Evolutionary conservation across 2,888 invertebrate species (phyloP).

Genomic region (Lapara coniferarum): DNA sequence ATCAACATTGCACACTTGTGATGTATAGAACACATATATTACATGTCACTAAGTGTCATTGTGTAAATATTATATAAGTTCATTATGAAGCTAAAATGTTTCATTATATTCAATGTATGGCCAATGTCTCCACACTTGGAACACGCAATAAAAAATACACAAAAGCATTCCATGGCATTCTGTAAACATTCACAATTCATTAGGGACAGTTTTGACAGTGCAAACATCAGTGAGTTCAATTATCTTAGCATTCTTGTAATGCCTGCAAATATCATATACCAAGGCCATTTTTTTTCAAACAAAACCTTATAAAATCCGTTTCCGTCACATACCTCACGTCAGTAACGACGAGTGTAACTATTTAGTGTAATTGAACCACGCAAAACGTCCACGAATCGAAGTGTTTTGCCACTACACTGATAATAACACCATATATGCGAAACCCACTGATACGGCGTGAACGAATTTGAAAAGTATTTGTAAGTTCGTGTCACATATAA

Average conservation of each 20-base stretch:
- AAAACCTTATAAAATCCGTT: neutral
- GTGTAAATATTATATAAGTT: conserved; percentile 12
- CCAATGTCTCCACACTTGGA: neutral
- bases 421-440: conserved; percentile 37
- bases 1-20: too few species aligned
- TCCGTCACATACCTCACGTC: neutral
- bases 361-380: conserved; percentile 10
- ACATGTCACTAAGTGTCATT: neutral
- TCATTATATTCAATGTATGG: neutral
- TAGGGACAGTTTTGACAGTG: neutral
- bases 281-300: neutral
- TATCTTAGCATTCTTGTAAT: conserved; percentile 6
- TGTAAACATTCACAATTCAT: neutral
- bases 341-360: neutral
- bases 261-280: neutral
- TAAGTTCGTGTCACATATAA: conserved; percentile 20
- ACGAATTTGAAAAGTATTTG: neutral
- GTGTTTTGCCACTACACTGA: conserved; percentile 30
- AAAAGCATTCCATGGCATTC: neutral
- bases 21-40: neutral
- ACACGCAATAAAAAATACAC: neutral
- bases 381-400: neutral
- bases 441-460: conserved; percentile 26
- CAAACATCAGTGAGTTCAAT: neutral
- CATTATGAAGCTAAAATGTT: neutral